These are phyloP conservation scores for Eulemur mongoz DNA, from an alignment of 2,797 vertebrate genomes.

Conservation along the genomic window DNA sequence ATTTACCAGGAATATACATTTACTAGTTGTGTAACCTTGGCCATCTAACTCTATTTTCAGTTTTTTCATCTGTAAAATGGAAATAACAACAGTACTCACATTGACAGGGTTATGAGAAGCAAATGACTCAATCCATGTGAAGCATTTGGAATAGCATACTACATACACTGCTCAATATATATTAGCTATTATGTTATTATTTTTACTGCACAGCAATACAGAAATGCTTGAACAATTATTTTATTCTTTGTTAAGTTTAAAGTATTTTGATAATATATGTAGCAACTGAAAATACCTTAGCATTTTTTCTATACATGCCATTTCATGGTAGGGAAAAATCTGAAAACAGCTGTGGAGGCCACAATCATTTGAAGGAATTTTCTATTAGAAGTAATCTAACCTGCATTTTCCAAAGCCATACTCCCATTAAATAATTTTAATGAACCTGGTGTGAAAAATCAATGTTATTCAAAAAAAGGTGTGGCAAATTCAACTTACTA, in stretches of 20 bases:
- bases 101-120: neutral
- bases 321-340: conserved; percentile 2
- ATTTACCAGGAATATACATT: conserved; percentile 35
- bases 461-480: conserved; percentile 18
- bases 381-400: neutral
- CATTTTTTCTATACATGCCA: neutral
- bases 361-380: neutral
- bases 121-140: neutral
- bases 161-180: neutral
- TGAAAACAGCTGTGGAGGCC: neutral
- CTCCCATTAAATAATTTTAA: conserved; percentile 34
- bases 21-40: neutral
- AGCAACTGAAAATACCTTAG: neutral
- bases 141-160: neutral
- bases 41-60: neutral
- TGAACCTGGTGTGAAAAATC: conserved; percentile 32
- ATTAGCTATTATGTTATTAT: neutral
- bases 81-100: neutral
- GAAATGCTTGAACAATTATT: neutral
- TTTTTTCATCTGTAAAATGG: conserved; percentile 33
- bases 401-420: conserved; percentile 22
- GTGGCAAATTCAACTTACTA: neutral
- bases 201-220: neutral
- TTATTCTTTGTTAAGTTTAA: conserved; percentile 19
- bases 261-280: conserved; percentile 21